These are phyloP conservation scores for Colletes gigas DNA, from an alignment of 1,140 invertebrate species.

Conservation along the genomic window DNA sequence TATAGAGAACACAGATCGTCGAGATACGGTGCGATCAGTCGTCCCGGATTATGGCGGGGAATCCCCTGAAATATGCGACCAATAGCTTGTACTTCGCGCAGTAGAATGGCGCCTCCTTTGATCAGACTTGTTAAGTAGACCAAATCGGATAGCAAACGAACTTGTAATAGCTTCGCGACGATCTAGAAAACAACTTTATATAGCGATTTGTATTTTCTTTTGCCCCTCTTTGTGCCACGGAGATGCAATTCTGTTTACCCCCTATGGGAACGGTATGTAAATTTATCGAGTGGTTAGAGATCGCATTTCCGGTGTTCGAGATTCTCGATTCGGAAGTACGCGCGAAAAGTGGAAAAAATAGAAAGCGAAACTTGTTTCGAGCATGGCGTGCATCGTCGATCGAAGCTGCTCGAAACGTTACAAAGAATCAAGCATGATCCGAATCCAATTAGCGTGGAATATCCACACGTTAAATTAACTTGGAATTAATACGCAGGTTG, in stretches of 20 bases:
- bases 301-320: neutral
- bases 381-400: neutral
- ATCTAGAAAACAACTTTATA: too few relatives aligned
- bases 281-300: neutral
- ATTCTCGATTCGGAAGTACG: neutral
- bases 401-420: neutral
- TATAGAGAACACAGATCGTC: too few relatives aligned
- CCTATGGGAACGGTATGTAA: too few relatives aligned
- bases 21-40: too few relatives aligned
- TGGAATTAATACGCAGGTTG: neutral
- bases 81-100: neutral
- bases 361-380: too few relatives aligned
- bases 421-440: neutral
- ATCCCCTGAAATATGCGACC: neutral
- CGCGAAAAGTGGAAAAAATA: neutral
- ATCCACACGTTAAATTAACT: neutral
- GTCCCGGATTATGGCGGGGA: neutral
- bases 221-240: too few relatives aligned
- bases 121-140: neutral
- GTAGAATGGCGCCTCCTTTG: neutral
- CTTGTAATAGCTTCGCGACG: too few relatives aligned
- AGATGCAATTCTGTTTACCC: too few relatives aligned
- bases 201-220: too few relatives aligned
- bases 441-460: constrained; percentile 4
- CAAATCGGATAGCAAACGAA: too few relatives aligned